A percentile compares a stretch with the other conserved stretches of the same genome.
These are phyloP conservation scores for Megaustenia siamemsis DNA, from an alignment of 2,888 invertebrate species.

Conservation along the genomic window DNA sequence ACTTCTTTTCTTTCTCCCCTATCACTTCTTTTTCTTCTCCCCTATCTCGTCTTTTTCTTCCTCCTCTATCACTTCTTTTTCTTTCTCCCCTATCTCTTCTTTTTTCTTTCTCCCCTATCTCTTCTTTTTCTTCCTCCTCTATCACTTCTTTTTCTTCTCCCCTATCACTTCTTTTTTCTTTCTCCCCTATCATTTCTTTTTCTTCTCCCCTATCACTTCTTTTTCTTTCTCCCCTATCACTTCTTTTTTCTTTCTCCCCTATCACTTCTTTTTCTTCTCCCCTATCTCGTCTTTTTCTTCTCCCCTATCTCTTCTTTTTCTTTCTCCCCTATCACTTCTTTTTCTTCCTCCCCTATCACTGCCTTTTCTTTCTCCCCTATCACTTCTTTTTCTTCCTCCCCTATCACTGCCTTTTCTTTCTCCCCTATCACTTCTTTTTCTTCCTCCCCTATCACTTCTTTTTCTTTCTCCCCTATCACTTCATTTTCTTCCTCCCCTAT, in stretches of 20 bases:
- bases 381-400: background rate
- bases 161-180: background rate
- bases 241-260: background rate
- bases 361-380: background rate
- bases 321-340: background rate
- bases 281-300: background rate
- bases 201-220: background rate
- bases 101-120: background rate
- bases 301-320: background rate
- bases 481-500: no score
- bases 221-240: background rate
- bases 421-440: background rate
- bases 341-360: background rate
- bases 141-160: no score
- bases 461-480: background rate
- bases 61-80: no score
- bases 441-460: background rate
- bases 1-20: background rate
- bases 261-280: no score
- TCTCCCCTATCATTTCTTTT: no score
- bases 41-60: background rate
- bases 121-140: background rate
- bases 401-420: background rate
- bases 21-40: background rate
- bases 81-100: background rate